phyloP scores from a whole-genome alignment of 2,888 invertebrate species.

The Athalia rosae region DNA sequence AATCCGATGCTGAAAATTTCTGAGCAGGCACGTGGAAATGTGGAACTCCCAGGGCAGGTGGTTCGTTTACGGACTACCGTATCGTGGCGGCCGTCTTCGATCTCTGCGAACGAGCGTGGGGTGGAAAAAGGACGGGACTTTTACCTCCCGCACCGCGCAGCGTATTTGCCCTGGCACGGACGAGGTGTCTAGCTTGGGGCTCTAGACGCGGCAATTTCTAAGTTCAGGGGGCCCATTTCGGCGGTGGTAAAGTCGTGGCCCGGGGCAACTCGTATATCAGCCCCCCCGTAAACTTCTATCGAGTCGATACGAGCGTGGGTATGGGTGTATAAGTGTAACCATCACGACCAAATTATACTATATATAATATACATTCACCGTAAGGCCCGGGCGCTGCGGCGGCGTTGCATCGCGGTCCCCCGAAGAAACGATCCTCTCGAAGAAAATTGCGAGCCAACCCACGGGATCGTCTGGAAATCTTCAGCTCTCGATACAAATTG shows the following conservation, averaged over 20 bases:
- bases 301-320: slow-evolving; percentile 34
- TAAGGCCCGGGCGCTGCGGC: no score
- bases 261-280: slow-evolving; percentile 51
- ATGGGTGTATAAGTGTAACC: background rate
- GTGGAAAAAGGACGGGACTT: background rate
- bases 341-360: no score
- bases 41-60: no score
- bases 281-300: slow-evolving; percentile 63
- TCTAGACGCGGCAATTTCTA: slow-evolving; percentile 42
- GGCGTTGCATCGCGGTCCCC: background rate
- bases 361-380: no score
- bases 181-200: slow-evolving; percentile 35
- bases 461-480: slow-evolving; percentile 15
- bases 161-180: slow-evolving; percentile 19
- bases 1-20: no score
- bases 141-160: background rate
- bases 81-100: no score
- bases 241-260: slow-evolving; percentile 62
- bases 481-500: slow-evolving; percentile 30
- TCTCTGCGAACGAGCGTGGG: background rate
- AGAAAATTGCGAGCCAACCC: slow-evolving; percentile 39
- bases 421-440: slow-evolving; percentile 44
- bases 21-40: no score
- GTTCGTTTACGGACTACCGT: no score
- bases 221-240: slow-evolving; percentile 57